Percentiles rank a stretch among this genome's conserved stretches.
Conservation (phyloP, 2,113 vertebrate genomes). For the Pogona vitticeps region DNA sequence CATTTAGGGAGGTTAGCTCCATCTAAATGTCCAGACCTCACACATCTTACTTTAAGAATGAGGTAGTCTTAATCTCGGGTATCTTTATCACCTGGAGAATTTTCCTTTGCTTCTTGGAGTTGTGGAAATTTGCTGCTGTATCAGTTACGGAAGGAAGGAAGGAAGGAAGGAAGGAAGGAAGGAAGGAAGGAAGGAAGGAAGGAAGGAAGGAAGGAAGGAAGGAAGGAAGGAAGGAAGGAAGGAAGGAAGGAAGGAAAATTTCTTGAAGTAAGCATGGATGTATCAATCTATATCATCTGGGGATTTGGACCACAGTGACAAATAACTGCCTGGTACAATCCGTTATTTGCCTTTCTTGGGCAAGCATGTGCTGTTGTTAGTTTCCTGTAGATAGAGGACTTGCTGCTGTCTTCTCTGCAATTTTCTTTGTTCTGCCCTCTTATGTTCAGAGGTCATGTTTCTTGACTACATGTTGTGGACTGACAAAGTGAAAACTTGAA, state of each 20-base stretch:
- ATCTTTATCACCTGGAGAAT: neutral
- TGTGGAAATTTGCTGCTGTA: neutral
- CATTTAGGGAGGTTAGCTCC: neutral
- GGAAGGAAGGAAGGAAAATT: neutral
- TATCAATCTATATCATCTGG: neutral
- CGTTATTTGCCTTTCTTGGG: constrained; percentile 1
- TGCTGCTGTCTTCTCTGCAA: constrained; percentile 12
- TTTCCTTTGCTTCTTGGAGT: neutral
- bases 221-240: neutral
- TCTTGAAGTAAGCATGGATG: neutral
- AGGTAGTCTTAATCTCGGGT: neutral
- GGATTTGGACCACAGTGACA: neutral
- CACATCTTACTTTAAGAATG: neutral
- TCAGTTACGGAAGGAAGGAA: neutral
- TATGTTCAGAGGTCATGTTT: constrained; percentile 30
- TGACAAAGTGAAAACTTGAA: constrained; percentile 15
- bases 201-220: too few relatives aligned
- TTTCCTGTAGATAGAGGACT: neutral
- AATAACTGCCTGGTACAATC: constrained; percentile 18
- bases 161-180: too few relatives aligned
- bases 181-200: too few relatives aligned
- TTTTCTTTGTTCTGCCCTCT: constrained; percentile 26
- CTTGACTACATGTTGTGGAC: constrained; percentile 6
- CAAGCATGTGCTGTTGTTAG: neutral
- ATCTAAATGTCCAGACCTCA: neutral